Percentiles rank a stretch among this genome's conserved stretches.
Evolutionary conservation across 2,888 invertebrate species (phyloP).

Genomic region (Chymomyza procnemis): DNA sequence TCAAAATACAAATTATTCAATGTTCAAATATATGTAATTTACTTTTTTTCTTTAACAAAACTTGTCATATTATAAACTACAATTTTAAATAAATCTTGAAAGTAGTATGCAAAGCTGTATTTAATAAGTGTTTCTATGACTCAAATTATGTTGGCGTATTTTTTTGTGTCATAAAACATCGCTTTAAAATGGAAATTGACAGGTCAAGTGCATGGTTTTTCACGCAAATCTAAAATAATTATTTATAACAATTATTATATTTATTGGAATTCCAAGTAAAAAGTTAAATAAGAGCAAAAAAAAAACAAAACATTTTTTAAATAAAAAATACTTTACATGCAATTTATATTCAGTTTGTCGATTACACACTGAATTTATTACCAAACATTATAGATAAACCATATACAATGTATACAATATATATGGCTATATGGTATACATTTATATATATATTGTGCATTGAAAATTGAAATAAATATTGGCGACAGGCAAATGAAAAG

Average conservation of each 20-base stretch:
- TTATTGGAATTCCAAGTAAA: background rate
- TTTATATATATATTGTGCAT: background rate
- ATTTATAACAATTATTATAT: background rate
- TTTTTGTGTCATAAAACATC: no score
- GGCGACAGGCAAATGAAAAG: conserved; percentile 27
- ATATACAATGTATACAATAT: conserved; percentile 5
- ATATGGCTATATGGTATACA: background rate
- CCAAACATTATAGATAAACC: conserved; percentile 61
- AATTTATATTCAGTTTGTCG: conserved; percentile 23
- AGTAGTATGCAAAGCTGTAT: no score
- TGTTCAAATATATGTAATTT: no score
- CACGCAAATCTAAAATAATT: no score
- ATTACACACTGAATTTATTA: conserved; percentile 59
- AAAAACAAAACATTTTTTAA: conserved; percentile 17
- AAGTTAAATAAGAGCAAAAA: background rate
- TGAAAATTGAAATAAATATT: conserved; percentile 2
- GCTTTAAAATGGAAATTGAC: no score
- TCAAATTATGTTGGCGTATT: no score
- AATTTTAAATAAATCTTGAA: no score
- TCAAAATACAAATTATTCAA: no score
- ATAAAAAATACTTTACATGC: conserved; percentile 24
- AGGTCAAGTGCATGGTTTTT: no score
- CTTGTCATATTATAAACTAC: no score
- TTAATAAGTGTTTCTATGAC: no score
- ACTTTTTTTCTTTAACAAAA: no score